Conservation (phyloP, 2,113 vertebrate species). For the Neolamprologus longior region DNA sequence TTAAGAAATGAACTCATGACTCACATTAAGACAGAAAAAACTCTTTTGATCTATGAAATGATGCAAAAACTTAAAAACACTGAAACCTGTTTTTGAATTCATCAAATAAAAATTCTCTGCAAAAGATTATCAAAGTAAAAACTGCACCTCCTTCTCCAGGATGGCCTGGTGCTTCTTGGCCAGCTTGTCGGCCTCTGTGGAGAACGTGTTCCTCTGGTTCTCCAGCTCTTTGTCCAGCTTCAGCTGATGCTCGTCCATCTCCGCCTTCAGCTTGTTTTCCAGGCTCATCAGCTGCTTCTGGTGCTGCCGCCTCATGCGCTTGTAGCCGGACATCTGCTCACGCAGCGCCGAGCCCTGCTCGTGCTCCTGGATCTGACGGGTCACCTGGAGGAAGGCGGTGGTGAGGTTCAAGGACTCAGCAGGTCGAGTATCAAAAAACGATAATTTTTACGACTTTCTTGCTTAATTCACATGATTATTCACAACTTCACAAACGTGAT, state of each 20-base stretch:
- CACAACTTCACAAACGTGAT: neutral
- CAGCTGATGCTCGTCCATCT: slow-evolving; percentile 88
- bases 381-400: slow-evolving; percentile 52
- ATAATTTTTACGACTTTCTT: neutral
- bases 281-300: slow-evolving; percentile 88
- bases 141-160: slow-evolving; percentile 80
- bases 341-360: slow-evolving; percentile 86
- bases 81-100: neutral
- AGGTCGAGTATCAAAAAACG: neutral
- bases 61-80: neutral
- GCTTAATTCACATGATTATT: neutral
- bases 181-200: slow-evolving; percentile 81
- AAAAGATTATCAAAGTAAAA: fast-evolving
- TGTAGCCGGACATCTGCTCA: slow-evolving; percentile 89
- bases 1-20: neutral
- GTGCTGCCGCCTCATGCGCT: slow-evolving; percentile 89
- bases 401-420: neutral
- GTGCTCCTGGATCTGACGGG: slow-evolving; percentile 90
- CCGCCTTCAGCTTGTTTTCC: slow-evolving; percentile 83
- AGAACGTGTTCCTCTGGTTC: slow-evolving; percentile 81
- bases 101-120: neutral
- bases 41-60: neutral
- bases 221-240: slow-evolving; percentile 87
- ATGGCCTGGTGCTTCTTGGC: slow-evolving; percentile 82
- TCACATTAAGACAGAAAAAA: neutral